These are phyloP conservation scores for Stenodema calcarata DNA, from an alignment of 2,888 invertebrate species.

Conservation along the genomic window DNA sequence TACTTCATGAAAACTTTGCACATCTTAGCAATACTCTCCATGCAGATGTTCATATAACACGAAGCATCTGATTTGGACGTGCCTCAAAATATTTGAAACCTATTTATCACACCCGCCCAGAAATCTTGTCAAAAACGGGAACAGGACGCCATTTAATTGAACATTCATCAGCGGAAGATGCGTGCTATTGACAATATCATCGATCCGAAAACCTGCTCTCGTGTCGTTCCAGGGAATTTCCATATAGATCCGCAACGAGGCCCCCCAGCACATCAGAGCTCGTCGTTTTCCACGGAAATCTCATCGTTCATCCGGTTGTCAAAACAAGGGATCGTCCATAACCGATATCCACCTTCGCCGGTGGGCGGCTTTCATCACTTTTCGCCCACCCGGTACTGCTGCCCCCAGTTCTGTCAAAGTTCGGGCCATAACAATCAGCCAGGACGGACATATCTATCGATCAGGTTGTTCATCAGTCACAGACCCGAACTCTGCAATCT, in stretches of 20 bases:
- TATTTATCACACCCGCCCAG: not conserved
- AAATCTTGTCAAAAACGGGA: not conserved
- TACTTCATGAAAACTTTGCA: too few relatives aligned
- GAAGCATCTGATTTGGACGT: too few relatives aligned
- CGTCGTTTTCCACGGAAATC: not conserved
- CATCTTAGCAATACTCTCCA: too few relatives aligned
- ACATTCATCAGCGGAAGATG: slow-evolving; percentile 1
- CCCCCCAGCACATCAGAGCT: not conserved
- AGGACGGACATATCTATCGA: not conserved
- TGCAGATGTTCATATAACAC: too few relatives aligned
- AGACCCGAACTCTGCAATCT: not conserved
- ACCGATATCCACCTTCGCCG: not conserved
- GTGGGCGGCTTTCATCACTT: not conserved
- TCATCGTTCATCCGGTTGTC: not conserved
- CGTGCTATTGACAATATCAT: not conserved
- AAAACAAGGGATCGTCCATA: not conserved
- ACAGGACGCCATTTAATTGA: not conserved
- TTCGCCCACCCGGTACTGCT: not conserved
- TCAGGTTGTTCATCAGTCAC: not conserved
- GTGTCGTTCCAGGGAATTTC: slow-evolving; percentile 10
- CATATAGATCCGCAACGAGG: not conserved
- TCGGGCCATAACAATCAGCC: not conserved
- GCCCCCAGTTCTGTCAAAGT: not conserved
- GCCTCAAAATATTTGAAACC: not conserved
- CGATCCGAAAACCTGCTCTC: not conserved